phyloP scores from a whole-genome alignment of 2,888 invertebrate species.

The Drepana falcataria region DNA sequence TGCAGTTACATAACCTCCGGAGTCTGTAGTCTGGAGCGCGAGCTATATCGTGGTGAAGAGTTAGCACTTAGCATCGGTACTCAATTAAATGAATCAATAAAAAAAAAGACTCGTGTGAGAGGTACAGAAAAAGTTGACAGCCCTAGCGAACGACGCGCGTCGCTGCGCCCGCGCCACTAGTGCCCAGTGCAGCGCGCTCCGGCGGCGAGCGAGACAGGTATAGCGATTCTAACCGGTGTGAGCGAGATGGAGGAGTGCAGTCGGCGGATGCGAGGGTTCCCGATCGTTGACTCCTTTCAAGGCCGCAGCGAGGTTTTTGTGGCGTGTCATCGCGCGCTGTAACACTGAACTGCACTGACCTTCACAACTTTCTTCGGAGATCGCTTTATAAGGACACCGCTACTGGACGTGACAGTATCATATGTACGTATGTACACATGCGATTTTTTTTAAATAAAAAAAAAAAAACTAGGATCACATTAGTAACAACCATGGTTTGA shows the following conservation, averaged over 20 bases:
- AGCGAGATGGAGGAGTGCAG: constrained; percentile 50
- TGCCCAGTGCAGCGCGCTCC: constrained; percentile 45
- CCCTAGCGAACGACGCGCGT: constrained; percentile 73
- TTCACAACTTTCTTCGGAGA: constrained; percentile 70
- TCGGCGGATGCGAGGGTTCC: constrained; percentile 73
- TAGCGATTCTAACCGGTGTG: constrained; percentile 23
- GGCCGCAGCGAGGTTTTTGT: constrained; percentile 70
- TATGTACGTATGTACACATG: too few relatives aligned
- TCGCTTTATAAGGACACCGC: constrained; percentile 23
- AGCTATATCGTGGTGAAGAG: constrained; percentile 28
- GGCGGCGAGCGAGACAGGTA: constrained; percentile 41
- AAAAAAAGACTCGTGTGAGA: constrained; percentile 55
- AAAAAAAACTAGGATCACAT: too few relatives aligned
- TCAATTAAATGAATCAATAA: constrained; percentile 55
- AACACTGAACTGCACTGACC: constrained; percentile 62
- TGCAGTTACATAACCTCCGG: constrained; percentile 27
- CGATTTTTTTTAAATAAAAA: too few relatives aligned
- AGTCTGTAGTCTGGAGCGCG: neutral
- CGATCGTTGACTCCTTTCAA: constrained; percentile 75
- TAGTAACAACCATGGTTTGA: too few relatives aligned
- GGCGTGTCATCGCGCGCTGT: constrained; percentile 58
- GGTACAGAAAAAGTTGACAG: constrained; percentile 69
- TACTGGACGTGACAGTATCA: neutral
- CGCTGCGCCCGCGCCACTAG: constrained; percentile 69
- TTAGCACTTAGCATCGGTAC: constrained; percentile 37